These are phyloP conservation scores for Phymorhynchus buccinoides DNA, from an alignment of 1,140 invertebrate species.

Conservation along the genomic window DNA sequence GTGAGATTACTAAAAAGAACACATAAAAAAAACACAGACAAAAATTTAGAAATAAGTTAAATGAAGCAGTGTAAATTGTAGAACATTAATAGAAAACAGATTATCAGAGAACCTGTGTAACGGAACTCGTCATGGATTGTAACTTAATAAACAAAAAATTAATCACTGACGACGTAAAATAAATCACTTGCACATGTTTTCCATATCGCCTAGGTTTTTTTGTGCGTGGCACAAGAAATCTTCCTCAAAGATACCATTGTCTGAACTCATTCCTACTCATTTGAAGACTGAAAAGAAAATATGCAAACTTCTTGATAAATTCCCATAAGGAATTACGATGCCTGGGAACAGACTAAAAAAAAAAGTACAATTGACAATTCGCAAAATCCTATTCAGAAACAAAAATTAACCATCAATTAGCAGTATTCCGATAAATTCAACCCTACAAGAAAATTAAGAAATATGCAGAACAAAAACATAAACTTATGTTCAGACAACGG, in stretches of 20 bases:
- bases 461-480: neutral
- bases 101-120: too few relatives aligned
- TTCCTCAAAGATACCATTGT: neutral
- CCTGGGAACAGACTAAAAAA: neutral
- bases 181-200: neutral
- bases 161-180: too few relatives aligned
- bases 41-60: neutral
- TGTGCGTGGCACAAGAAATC: neutral
- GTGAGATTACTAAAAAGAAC: neutral
- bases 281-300: neutral
- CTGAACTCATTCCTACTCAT: neutral
- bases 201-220: neutral
- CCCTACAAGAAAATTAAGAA: neutral
- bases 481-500: neutral
- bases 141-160: too few relatives aligned
- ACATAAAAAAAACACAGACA: neutral
- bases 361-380: neutral
- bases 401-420: neutral
- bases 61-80: too few relatives aligned
- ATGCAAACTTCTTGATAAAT: too few relatives aligned
- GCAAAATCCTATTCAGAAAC: neutral
- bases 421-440: neutral
- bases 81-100: too few relatives aligned
- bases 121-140: too few relatives aligned
- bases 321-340: too few relatives aligned